phyloP scores from a whole-genome alignment of 1,140 invertebrate genomes.

The Bombus sibiricus region DNA sequence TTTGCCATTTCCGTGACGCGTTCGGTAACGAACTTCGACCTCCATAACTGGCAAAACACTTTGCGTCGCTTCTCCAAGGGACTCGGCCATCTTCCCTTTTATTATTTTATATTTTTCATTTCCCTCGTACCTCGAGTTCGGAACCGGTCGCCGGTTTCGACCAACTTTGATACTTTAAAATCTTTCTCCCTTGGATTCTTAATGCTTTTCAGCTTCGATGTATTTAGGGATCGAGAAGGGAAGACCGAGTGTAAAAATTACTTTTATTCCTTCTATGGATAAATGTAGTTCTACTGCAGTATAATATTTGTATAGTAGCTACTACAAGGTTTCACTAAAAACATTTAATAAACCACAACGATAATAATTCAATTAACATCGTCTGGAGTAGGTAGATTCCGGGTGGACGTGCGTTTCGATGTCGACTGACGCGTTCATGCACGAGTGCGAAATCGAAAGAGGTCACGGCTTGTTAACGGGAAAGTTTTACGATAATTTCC shows the following conservation, averaged over 20 bases:
- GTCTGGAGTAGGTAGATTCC: background rate
- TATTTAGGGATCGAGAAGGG: too few relatives aligned
- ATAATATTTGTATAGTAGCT: too few relatives aligned
- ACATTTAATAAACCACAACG: background rate
- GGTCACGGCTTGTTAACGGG: background rate
- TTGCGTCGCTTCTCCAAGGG: slow-evolving; percentile 49
- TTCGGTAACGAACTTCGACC: slow-evolving; percentile 70
- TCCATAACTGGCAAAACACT: slow-evolving; percentile 67
- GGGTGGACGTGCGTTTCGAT: background rate
- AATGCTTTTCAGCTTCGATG: background rate
- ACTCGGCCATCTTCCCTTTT: slow-evolving; percentile 43
- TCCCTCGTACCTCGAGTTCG: background rate
- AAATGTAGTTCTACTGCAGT: too few relatives aligned
- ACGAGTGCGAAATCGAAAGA: slow-evolving; percentile 6
- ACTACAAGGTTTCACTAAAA: too few relatives aligned
- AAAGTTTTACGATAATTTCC: slow-evolving; percentile 52
- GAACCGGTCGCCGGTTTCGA: background rate
- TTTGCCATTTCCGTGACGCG: slow-evolving; percentile 69
- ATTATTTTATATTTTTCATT: slow-evolving; percentile 60
- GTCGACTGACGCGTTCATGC: slow-evolving; percentile 11
- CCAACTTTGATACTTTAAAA: slow-evolving; percentile 8
- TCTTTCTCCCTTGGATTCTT: slow-evolving; percentile 8
- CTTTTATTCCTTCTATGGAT: too few relatives aligned
- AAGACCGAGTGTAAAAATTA: background rate
- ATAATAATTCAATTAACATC: slow-evolving; percentile 19